Evolutionary conservation across 1,140 invertebrate genomes (phyloP), one percentile per base, ranked within the genome.

Genomic region (Micrasema minimum): DNA sequence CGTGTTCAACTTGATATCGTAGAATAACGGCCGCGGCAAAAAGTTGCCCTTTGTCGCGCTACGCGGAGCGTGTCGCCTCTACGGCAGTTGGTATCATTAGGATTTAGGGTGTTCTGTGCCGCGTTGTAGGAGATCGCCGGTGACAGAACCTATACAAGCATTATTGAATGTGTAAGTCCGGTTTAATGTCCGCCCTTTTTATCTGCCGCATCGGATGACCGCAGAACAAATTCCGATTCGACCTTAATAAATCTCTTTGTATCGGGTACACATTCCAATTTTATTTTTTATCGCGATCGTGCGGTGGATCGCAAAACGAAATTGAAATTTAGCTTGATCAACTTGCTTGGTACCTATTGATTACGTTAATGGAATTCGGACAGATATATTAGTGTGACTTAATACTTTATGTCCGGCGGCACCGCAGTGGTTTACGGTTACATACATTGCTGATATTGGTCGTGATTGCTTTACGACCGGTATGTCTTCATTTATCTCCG

Each of bases 31-130:
- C 38, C 69, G 69, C 35, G 35, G 59, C 48, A 71, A 64, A 71
- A 71, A 65, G 69, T 66, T 59, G 62, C 65, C 70, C 70, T 67
- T 67, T 72, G 70, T 72, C 53, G 64, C 53, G 70, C 70, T 72
- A 72, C 64, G 64, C 64, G 31, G 41, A 71, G 69, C 69, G 65
- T 72, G 70, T 67, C 70, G 70, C 37, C 45, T 61, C 70, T 72
- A 72, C 70, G 65, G 59, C 70, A 72, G 48, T 59, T 26, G 66
- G 64, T 65, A 43, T 71, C 69, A 57, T 64, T 65, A 71, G 26
- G 26, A 31, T 31, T n/a, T 31, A 31, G 46, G 35, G 51, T 45
- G 50, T 57, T 41, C n/a, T n/a, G n/a, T n/a, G n/a, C n/a, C 23
- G 59, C 20, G 37, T 22, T 38, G 55, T 16, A 35, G 18, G 38